A percentile compares a stretch with the other conserved stretches of the same genome.
These are phyloP conservation scores for Oreochromis niloticus DNA, from an alignment of 2,113 vertebrate species.

Conservation along the genomic window DNA sequence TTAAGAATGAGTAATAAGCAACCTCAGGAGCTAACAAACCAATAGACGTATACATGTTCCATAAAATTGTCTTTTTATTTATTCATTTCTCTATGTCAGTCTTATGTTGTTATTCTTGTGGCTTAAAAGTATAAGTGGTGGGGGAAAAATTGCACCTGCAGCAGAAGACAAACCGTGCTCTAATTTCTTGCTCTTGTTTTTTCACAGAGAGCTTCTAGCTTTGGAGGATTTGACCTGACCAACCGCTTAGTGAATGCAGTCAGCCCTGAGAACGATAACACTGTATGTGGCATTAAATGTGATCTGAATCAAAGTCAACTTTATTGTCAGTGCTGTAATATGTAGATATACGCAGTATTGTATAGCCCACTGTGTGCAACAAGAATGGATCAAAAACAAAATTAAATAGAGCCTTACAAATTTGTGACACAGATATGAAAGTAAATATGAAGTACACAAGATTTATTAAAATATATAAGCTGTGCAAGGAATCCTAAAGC, in stretches of 20 bases:
- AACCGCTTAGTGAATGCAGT: conserved; percentile 78
- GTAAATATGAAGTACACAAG: not conserved
- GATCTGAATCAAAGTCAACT: not conserved
- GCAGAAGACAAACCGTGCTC: not conserved
- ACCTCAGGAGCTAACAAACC: rapidly evolving
- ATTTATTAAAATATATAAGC: not conserved
- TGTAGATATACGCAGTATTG: not conserved
- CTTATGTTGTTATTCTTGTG: not conserved
- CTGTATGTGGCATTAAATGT: conserved; percentile 26
- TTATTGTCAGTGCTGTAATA: not conserved
- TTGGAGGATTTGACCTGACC: conserved; percentile 92
- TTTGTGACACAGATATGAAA: not conserved
- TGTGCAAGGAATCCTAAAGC: not conserved
- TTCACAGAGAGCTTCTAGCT: conserved; percentile 91
- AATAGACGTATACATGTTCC: not conserved
- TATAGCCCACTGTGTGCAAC: not conserved
- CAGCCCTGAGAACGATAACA: conserved; percentile 46
- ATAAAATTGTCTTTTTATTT: not conserved
- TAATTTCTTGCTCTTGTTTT: not conserved
- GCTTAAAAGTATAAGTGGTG: not conserved
- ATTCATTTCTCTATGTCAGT: not conserved
- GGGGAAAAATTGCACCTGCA: not conserved
- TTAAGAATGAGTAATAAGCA: not conserved
- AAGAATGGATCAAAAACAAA: not conserved
- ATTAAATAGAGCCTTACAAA: not conserved